Evolutionary conservation across 2,113 vertebrate genomes (phyloP), one percentile per base, ranked within the genome.

Genomic region (Melanerpes aurifrons): DNA sequence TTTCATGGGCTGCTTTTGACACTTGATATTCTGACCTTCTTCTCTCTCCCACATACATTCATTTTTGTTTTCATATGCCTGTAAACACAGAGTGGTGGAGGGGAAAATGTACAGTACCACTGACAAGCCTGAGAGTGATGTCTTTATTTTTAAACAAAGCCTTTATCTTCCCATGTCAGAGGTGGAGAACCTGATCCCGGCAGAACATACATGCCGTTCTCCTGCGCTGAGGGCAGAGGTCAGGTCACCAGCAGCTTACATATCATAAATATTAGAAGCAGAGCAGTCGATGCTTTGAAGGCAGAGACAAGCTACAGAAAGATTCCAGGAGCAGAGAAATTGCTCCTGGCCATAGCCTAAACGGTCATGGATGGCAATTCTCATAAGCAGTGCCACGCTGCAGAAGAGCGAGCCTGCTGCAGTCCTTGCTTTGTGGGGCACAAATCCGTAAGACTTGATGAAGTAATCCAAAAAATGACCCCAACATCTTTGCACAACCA

Each of bases 181-280:
- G 79, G 57, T 15, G 19, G 37, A 94, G 89, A 94, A 66, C 58
- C 48, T 57, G 81, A 83, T 80, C 79, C 66, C 48, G 64, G 66
- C 40, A 95, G 69, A 80, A 95, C 84, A 66, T 16, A 94, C 63
- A 37, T 61, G 80, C 43, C 69, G 22, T 21, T 68, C 81, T 67
- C 54, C 59, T 32, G 76, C 54, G 72, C 70, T 11, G 11, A 68
- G 72, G 90, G 76, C 94, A 92, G 80, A 78, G 87, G 90, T 95
- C 90, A 67, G 66, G 95, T 92, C 72, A 8, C 93, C 25, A 48
- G 89, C 82, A 90, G 92, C 90, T 90, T 90, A 93, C 67, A 16
- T 45, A 69, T 72, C 97, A 96, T 96, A 98, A 98, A 98, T 95
- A 96, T 67, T 90, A 96, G 97, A 97, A 98, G 96, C 95, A 96